phyloP scores from a whole-genome alignment of 2,797 vertebrate genomes.

The Chanos chanos region DNA sequence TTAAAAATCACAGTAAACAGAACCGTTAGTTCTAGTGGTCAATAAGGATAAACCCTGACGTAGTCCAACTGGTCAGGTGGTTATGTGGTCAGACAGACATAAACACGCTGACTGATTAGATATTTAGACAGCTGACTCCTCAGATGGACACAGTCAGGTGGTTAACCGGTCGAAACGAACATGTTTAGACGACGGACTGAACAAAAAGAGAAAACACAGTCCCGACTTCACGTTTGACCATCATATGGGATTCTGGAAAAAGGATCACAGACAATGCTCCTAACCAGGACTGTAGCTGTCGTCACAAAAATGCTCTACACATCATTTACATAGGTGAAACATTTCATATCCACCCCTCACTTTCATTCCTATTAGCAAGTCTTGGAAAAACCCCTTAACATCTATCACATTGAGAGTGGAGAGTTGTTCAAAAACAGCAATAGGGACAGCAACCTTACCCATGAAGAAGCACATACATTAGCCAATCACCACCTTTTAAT shows the following conservation, averaged over 20 bases:
- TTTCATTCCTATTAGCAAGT: not conserved
- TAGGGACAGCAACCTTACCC: slow-evolving; percentile 35
- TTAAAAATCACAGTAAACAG: slow-evolving; percentile 1
- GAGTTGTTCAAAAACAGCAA: too few species aligned
- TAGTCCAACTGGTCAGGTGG: not conserved
- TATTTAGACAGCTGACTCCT: slow-evolving; percentile 18
- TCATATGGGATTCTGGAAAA: slow-evolving; percentile 65
- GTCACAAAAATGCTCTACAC: too few species aligned
- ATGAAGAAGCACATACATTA: slow-evolving; percentile 14
- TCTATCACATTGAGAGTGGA: slow-evolving; percentile 7
- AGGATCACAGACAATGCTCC: slow-evolving; percentile 12
- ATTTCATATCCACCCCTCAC: not conserved
- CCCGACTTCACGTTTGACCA: not conserved
- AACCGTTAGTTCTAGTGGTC: not conserved
- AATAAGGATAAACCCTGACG: slow-evolving; percentile 11
- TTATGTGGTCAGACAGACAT: slow-evolving; percentile 28
- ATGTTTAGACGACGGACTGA: not conserved
- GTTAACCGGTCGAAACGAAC: slow-evolving; percentile 20
- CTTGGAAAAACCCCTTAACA: not conserved
- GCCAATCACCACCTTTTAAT: slow-evolving; percentile 20
- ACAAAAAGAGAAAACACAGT: not conserved
- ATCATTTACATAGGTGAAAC: slow-evolving; percentile 8
- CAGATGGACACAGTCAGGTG: slow-evolving; percentile 1
- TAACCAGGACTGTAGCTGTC: too few species aligned
- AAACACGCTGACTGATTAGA: slow-evolving; percentile 17